phyloP scores from a whole-genome alignment of 1,140 invertebrate genomes.

The Drosophila chauvacae region DNA sequence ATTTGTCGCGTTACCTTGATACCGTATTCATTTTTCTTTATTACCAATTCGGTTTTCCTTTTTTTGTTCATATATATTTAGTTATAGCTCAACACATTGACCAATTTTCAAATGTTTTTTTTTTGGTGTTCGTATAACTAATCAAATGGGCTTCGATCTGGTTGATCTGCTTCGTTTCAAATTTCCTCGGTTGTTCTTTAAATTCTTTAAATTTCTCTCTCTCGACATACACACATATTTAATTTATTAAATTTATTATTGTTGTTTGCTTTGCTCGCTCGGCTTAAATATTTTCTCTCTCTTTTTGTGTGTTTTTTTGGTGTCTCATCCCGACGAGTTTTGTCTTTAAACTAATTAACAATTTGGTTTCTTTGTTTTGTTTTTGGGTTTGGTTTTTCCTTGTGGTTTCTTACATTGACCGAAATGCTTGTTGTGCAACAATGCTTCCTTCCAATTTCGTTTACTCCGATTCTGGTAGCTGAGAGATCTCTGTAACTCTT shows the following conservation, averaged over 20 bases:
- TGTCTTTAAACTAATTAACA: slow-evolving; percentile 77
- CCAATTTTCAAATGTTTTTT: slow-evolving; percentile 67
- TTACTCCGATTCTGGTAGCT: slow-evolving; percentile 26
- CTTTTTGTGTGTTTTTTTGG: slow-evolving; percentile 25
- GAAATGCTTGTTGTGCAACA: slow-evolving; percentile 55
- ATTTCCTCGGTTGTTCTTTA: slow-evolving; percentile 58
- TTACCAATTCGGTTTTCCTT: slow-evolving; percentile 39
- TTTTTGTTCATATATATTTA: slow-evolving; percentile 17
- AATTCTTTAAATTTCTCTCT: slow-evolving; percentile 76
- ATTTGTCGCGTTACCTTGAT: slow-evolving; percentile 46
- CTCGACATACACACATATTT: slow-evolving; percentile 64
- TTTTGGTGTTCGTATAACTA: slow-evolving; percentile 66
- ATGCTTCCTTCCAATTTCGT: slow-evolving; percentile 43
- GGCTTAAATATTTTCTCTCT: slow-evolving; percentile 65
- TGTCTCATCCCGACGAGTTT: slow-evolving; percentile 54
- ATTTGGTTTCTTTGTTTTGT: slow-evolving; percentile 59
- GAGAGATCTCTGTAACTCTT: slow-evolving; percentile 42
- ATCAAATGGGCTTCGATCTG: slow-evolving; percentile 65
- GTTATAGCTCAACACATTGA: slow-evolving; percentile 46
- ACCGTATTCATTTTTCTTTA: slow-evolving; percentile 12
- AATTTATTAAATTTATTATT: slow-evolving; percentile 81
- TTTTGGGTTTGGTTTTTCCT: slow-evolving; percentile 12
- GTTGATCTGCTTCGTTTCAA: slow-evolving; percentile 53
- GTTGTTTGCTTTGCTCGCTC: slow-evolving; percentile 78
- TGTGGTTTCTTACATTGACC: slow-evolving; percentile 53